Percentiles rank a stretch among this genome's conserved stretches.
These are phyloP conservation scores for Ochropleura leucogaster DNA, from an alignment of 2,888 invertebrate species.

Conservation along the genomic window DNA sequence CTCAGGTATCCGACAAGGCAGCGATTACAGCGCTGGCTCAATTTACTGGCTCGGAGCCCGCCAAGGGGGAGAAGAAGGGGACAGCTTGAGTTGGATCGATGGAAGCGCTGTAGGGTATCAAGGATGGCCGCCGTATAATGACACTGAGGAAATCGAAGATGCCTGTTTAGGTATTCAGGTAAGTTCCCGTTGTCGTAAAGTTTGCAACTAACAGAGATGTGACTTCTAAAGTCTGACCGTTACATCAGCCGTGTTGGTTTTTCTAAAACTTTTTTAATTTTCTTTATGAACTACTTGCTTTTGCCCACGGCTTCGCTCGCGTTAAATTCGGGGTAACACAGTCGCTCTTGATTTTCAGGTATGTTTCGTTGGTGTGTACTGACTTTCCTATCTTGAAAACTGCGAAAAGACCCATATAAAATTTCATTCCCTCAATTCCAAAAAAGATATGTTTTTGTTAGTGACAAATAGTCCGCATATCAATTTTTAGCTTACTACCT, in stretches of 20 bases:
- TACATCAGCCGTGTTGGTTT: not conserved
- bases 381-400: no score
- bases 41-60: conserved; percentile 94
- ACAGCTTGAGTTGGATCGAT: conserved; percentile 92
- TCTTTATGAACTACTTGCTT: not conserved
- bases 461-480: no score
- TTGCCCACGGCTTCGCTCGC: no score
- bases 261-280: not conserved
- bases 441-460: no score
- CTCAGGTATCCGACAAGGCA: conserved; percentile 92
- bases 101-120: conserved; percentile 91
- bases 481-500: no score
- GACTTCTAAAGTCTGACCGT: not conserved
- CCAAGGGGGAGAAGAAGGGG: conserved; percentile 69
- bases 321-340: no score
- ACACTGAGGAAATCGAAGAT: conserved; percentile 80
- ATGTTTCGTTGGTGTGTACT: no score
- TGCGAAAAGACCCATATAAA: no score
- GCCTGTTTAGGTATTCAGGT: conserved; percentile 86
- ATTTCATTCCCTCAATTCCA: no score
- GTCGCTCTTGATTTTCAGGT: no score
- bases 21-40: conserved; percentile 93
- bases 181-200: conserved; percentile 1
- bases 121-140: conserved; percentile 92
- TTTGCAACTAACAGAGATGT: not conserved